Percentiles rank a stretch among this genome's conserved stretches.
Evolutionary conservation across 2,888 invertebrate genomes (phyloP).

Genomic region (Plebejus melissa): DNA sequence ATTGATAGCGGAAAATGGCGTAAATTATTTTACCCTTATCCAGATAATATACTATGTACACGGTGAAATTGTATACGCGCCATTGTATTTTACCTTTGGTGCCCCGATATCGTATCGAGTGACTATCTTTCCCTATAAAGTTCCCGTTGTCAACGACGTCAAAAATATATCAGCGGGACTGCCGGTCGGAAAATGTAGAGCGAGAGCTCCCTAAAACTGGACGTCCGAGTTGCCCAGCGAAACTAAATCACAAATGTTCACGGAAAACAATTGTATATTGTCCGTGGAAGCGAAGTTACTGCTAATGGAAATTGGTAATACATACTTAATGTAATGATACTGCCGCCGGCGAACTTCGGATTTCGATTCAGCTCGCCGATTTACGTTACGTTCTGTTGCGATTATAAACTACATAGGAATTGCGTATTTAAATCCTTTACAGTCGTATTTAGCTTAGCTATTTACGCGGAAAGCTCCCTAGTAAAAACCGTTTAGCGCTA

Average conservation of each 20-base stretch:
- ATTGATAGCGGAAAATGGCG: constrained; percentile 18
- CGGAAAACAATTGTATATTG: constrained; percentile 40
- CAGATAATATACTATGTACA: neutral
- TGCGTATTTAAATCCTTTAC: constrained; percentile 17
- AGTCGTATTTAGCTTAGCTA: constrained; percentile 11
- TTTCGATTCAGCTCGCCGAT: constrained; percentile 46
- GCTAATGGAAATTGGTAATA: constrained; percentile 63
- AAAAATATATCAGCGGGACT: constrained; percentile 16
- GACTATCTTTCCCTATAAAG: constrained; percentile 23
- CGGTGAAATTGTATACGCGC: constrained; percentile 1
- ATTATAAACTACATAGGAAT: constrained; percentile 37
- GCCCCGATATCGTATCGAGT: constrained; percentile 5
- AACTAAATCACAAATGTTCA: constrained; percentile 30
- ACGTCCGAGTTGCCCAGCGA: neutral
- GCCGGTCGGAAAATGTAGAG: neutral
- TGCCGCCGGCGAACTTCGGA: constrained; percentile 47
- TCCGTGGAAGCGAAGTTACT: constrained; percentile 56
- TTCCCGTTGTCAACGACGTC: constrained; percentile 14
- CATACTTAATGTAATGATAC: constrained; percentile 55
- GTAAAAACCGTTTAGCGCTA: neutral
- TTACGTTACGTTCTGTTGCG: constrained; percentile 38
- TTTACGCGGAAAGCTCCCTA: neutral
- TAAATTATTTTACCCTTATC: constrained; percentile 19
- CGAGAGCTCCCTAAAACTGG: constrained; percentile 2
- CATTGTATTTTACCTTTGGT: constrained; percentile 20